Evolutionary conservation across 2,888 invertebrate genomes (phyloP), one percentile per base, ranked within the genome.

Genomic region (Blera fallax): DNA sequence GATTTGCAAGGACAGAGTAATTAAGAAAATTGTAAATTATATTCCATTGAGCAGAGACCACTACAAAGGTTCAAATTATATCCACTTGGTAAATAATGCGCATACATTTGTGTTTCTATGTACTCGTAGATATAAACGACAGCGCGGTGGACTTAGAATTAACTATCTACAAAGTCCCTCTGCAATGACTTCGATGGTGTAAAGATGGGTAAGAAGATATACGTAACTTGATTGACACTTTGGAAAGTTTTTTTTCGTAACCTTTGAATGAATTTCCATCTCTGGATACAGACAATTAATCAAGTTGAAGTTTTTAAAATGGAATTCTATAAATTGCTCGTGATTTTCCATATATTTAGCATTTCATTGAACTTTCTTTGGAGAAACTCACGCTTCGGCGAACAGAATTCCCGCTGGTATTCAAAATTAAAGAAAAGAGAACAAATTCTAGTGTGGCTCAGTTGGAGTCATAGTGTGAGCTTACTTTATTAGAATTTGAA

Each of bases 21-120:
- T 62, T 67, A 58, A 56, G 34, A 67, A 56, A 65, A 77, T 60
- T 60, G 40, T 48, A 77, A 69, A 62, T 45, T 52, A 70, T 70
- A 40, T 78, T 60, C 37, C 37, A 70, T 78, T 70, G 60, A 54
- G 32, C 18, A 27, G 34, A 70, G 45, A 54, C 32, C 45, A 18
- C 54, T 34, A 37, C 45, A 16, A 40, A 64, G 43, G 29, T 54
- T 52, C 32, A 32, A 54, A 65, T 40, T 32, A 43, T 73, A 14
- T 50, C 18, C 16, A 6, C 32, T 27, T 29, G 8, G n/a, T 7
- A 43, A 21, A 0, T 43, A 52, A 52, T 52, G 11, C n/a, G n/a
- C n/a, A n/a, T n/a, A n/a, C n/a, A n/a, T n/a, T n/a, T n/a, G n/a
- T n/a, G n/a, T n/a, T n/a, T n/a, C n/a, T n/a, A n/a, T n/a, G n/a